Evolutionary conservation across 2,113 vertebrate genomes (phyloP).

Genomic region (Chroicocephalus ridibundus): DNA sequence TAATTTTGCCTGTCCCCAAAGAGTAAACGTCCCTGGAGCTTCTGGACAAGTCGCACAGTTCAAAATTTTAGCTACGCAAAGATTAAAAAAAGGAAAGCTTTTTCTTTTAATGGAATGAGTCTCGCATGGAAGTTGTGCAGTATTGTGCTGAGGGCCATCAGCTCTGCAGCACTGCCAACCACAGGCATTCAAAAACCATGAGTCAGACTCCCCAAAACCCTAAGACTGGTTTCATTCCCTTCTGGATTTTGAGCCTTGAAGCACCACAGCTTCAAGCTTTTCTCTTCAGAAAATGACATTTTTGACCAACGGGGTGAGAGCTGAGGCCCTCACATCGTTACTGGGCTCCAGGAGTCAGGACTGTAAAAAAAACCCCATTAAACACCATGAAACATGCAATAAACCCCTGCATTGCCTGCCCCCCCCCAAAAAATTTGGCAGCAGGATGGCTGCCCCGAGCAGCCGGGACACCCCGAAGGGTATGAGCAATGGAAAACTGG

Average conservation of each 20-base stretch:
- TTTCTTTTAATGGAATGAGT: background rate
- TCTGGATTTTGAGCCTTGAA: slow-evolving; percentile 10
- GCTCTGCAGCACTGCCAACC: slow-evolving; percentile 43
- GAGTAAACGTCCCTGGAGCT: background rate
- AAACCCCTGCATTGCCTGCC: background rate
- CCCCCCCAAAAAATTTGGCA: background rate
- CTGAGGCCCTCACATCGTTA: background rate
- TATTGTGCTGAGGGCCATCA: slow-evolving; percentile 32
- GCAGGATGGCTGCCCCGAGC: background rate
- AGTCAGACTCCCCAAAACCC: slow-evolving; percentile 54
- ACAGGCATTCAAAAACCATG: slow-evolving; percentile 48
- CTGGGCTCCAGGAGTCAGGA: background rate
- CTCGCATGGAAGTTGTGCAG: background rate
- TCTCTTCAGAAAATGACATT: background rate
- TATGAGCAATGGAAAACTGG: background rate
- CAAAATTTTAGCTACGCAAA: background rate
- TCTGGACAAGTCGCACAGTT: background rate
- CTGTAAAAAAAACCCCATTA: background rate
- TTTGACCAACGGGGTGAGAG: background rate
- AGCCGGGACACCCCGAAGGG: background rate
- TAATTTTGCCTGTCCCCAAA: background rate
- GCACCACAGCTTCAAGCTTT: background rate
- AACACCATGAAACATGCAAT: background rate
- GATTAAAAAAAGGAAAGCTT: background rate
- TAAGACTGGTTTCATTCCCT: slow-evolving; percentile 30